A percentile compares a stretch with the other conserved stretches of the same genome.
phyloP scores from a whole-genome alignment of 2,113 vertebrate genomes.

The Cyanistes caeruleus region DNA sequence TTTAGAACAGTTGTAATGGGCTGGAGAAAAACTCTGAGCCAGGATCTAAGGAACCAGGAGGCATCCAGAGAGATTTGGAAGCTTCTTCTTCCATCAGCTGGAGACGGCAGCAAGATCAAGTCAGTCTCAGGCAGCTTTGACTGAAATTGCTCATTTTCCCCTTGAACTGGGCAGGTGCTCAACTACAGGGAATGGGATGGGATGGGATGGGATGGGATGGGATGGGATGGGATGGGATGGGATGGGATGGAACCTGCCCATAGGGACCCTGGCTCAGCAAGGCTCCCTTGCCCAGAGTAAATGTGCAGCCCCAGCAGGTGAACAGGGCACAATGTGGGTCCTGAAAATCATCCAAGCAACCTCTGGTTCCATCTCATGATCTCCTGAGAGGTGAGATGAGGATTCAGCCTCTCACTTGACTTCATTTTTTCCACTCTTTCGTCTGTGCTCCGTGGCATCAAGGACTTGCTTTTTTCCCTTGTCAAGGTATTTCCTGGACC shows the following conservation, averaged over 20 bases:
- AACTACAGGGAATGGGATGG: neutral
- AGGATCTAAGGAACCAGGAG: neutral
- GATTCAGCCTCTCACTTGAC: neutral
- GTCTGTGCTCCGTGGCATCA: neutral
- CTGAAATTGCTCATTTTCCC: neutral
- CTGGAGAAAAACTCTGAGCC: neutral
- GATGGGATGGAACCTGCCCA: neutral
- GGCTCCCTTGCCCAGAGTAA: neutral
- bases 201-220: neutral
- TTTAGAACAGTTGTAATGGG: accelerated
- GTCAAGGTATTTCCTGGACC: neutral
- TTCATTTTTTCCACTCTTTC: neutral
- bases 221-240: neutral
- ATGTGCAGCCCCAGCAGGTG: neutral
- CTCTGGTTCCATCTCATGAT: neutral
- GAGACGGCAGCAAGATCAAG: accelerated
- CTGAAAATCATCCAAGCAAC: neutral
- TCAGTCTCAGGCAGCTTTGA: neutral
- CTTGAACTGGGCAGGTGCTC: neutral
- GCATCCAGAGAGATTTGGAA: neutral
- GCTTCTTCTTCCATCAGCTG: neutral
- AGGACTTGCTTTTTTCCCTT: neutral
- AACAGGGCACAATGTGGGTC: neutral
- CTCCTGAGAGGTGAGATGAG: neutral
- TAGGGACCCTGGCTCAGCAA: accelerated